Percentiles rank a stretch among this genome's conserved stretches.
Conservation (phyloP, 2,888 invertebrate genomes). For the Drosophila paucipuncta region DNA sequence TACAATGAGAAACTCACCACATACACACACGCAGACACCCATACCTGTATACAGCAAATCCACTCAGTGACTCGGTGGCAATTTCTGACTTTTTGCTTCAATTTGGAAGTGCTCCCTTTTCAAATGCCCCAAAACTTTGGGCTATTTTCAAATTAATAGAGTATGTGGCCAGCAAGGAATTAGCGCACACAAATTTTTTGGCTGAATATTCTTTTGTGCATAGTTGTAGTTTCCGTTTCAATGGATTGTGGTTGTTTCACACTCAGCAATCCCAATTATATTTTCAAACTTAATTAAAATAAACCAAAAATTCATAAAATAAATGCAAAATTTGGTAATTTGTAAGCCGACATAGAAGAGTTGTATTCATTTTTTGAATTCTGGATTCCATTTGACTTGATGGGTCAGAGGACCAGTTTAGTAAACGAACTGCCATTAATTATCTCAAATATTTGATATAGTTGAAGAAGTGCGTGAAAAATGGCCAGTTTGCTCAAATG, state of each 20-base stretch:
- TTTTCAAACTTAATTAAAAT: background rate
- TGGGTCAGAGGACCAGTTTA: background rate
- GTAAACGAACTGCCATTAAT: background rate
- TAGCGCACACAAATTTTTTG: conserved; percentile 65
- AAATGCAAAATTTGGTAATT: conserved; percentile 9
- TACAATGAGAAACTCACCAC: conserved; percentile 31
- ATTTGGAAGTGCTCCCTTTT: conserved; percentile 64
- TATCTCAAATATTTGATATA: background rate
- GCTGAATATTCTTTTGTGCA: conserved; percentile 19
- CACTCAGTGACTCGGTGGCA: conserved; percentile 5
- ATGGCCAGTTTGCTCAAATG: background rate
- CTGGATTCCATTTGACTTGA: conserved; percentile 2
- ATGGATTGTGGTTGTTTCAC: background rate
- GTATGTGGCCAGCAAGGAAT: conserved; percentile 65
- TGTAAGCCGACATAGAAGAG: background rate
- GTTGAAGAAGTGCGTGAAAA: background rate
- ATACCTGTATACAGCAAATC: background rate
- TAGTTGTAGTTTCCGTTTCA: background rate
- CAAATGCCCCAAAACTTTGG: conserved; percentile 65
- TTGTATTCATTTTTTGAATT: background rate
- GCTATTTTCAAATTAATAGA: conserved; percentile 74
- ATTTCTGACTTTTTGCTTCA: conserved; percentile 3
- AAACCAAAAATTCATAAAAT: conserved; percentile 5
- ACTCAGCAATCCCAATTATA: background rate
- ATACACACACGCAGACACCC: background rate